Conservation (phyloP, 2,888 invertebrate genomes). For the Agonopterix arenella region DNA sequence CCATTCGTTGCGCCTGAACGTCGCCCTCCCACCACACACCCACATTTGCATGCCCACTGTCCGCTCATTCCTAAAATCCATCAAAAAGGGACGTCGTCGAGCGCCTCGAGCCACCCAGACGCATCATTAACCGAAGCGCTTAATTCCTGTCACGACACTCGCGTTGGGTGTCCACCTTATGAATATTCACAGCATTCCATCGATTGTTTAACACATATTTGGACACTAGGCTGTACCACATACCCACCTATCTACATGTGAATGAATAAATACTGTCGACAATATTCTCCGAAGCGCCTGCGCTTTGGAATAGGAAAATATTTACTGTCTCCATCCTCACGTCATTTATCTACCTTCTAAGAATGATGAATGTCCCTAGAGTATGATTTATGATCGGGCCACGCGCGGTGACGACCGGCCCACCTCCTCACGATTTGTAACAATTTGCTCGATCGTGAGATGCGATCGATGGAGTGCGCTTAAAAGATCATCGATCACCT, state of each 20-base stretch:
- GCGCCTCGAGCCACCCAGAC: conserved; percentile 65
- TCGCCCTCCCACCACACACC: conserved; percentile 65
- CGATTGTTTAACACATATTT: conserved; percentile 73
- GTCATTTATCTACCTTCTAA: conserved; percentile 75
- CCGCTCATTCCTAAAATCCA: conserved; percentile 53
- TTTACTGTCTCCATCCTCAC: conserved; percentile 67
- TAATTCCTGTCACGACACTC: conserved; percentile 73
- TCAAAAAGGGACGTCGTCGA: conserved; percentile 48
- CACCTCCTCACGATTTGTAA: conserved; percentile 75
- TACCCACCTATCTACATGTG: conserved; percentile 54
- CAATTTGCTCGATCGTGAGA: conserved; percentile 76
- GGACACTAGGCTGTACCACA: conserved; percentile 56
- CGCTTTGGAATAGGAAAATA: conserved; percentile 59
- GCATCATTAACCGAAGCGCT: conserved; percentile 59
- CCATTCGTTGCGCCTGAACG: conserved; percentile 68
- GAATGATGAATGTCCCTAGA: conserved; percentile 73
- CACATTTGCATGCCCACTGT: conserved; percentile 68
- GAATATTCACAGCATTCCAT: conserved; percentile 73
- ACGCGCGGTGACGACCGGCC: conserved; percentile 71
- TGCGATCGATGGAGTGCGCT: conserved; percentile 70
- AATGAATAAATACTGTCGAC: conserved; percentile 58
- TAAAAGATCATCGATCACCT: conserved; percentile 71
- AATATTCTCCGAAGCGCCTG: conserved; percentile 57
- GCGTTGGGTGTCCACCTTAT: conserved; percentile 71
- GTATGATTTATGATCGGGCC: conserved; percentile 69